Evolutionary conservation across 1,140 invertebrate genomes (phyloP), one percentile per base, ranked within the genome.

Genomic region (Bombus confusus): DNA sequence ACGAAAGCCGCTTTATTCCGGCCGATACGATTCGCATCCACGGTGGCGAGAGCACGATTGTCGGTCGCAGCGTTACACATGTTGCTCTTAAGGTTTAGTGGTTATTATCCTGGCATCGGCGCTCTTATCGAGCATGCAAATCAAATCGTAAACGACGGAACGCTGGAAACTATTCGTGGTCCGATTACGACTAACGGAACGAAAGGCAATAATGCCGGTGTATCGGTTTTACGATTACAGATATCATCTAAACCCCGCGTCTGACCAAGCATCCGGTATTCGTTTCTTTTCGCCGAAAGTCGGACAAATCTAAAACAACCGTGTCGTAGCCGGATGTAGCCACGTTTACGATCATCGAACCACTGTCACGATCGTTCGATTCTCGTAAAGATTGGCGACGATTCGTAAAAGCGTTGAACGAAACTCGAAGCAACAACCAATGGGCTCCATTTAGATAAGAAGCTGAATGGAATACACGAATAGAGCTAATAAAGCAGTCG

Each of bases 81-180:
- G 83, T 74, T 86, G 88, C 87, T 89, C 72, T 89, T 86, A 79
- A 89, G 83, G 86, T 88, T 80, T 89, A 89, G 73, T 69, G 78
- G 83, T 88, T 79, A 78, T 89, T 89, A 89, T 89, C 83, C 83
- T 43, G 59, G 83, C 69, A 79, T 86, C 78, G 74, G 69, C 62
- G 78, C 85, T 88, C 87, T 88, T 88, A 88, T 88, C 79, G 85
- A 52, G n/a, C 68, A 89, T 89, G 88, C 88, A 86, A 89, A 88
- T 81, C 87, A 62, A 78, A 86, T 89, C 78, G 74, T 89, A 89
- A 89, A 89, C 77, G 83, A 34, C 34, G 79, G 43, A 66, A 73
- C 86, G 57, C 22, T 88, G 41, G 82, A 68, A 85, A 88, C 72
- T 68, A 31, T 62, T 88, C 68, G 59, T 31, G 64, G 64, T n/a